Percentiles rank a stretch among this genome's conserved stretches.
Evolutionary conservation across 2,888 invertebrate genomes (phyloP).

Genomic region (Baronia brevicornis): DNA sequence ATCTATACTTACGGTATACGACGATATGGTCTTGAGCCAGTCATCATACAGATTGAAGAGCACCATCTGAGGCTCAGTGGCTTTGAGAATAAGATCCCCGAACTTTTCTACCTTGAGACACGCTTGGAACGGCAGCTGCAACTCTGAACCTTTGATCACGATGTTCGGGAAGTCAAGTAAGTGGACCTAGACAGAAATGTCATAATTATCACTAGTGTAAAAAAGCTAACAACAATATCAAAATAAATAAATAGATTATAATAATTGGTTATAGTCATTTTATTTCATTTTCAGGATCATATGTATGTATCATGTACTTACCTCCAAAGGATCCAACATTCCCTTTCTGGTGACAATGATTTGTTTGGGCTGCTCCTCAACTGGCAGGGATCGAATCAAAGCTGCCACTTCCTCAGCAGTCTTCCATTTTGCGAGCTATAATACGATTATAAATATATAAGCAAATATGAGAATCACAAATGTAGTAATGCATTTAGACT

Average conservation of each 20-base stretch:
- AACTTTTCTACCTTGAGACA: conserved; percentile 99
- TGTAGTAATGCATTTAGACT: no score
- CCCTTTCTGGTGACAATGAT: conserved; percentile 99
- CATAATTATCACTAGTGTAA: background rate
- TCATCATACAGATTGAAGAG: conserved; percentile 99
- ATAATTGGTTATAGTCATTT: background rate
- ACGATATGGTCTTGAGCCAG: conserved; percentile 99
- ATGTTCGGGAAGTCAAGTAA: conserved; percentile 99
- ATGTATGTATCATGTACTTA: conserved; percentile 25
- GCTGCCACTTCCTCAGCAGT: conserved; percentile 99
- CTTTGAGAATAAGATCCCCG: conserved; percentile 98
- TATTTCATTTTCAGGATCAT: no score
- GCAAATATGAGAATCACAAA: no score
- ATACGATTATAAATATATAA: background rate
- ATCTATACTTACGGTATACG: conserved; percentile 85
- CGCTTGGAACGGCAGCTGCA: conserved; percentile 99
- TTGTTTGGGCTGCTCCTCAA: conserved; percentile 99
- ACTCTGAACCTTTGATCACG: conserved; percentile 99
- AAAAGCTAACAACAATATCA: no score
- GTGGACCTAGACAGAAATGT: conserved; percentile 80
- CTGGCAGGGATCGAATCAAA: conserved; percentile 97
- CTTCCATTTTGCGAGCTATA: conserved; percentile 98
- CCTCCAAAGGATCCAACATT: conserved; percentile 99
- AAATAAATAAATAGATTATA: background rate
- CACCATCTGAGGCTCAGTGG: conserved; percentile 99